These are phyloP conservation scores for Saccostrea glomerata DNA, from an alignment of 1,140 invertebrate species.

Conservation along the genomic window DNA sequence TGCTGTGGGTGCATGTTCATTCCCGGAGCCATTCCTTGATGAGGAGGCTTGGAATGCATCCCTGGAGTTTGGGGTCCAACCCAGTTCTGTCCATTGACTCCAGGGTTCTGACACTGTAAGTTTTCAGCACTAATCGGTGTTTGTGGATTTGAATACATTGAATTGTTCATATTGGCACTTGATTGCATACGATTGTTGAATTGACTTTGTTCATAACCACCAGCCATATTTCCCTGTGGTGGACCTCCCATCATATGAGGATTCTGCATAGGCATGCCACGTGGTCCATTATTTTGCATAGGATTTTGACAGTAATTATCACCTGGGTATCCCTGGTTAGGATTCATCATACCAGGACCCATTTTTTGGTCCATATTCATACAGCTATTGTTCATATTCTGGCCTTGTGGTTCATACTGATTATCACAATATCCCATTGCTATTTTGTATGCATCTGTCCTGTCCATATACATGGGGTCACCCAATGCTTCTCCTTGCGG, in stretches of 20 bases:
- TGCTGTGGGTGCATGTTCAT: slow-evolving; percentile 55
- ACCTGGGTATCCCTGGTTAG: slow-evolving; percentile 45
- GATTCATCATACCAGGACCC: slow-evolving; percentile 52
- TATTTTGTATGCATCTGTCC: slow-evolving; percentile 52
- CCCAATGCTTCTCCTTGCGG: slow-evolving; percentile 55
- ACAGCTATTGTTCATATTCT: slow-evolving; percentile 64
- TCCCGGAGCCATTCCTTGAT: slow-evolving; percentile 58
- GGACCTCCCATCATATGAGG: slow-evolving; percentile 45
- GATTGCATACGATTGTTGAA: slow-evolving; percentile 50
- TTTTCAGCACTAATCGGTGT: slow-evolving; percentile 50
- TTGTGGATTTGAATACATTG: slow-evolving; percentile 55
- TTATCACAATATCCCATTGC: slow-evolving; percentile 58
- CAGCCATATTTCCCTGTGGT: slow-evolving; percentile 36
- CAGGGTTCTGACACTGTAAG: slow-evolving; percentile 52
- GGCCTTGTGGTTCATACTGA: slow-evolving; percentile 53
- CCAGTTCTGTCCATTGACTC: slow-evolving; percentile 54
- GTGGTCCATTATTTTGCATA: slow-evolving; percentile 44
- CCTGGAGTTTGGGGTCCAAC: slow-evolving; percentile 62
- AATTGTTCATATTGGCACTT: slow-evolving; percentile 62
- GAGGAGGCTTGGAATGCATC: slow-evolving; percentile 52
- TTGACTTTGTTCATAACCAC: slow-evolving; percentile 57
- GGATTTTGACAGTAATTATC: slow-evolving; percentile 43
- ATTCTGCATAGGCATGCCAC: slow-evolving; percentile 50
- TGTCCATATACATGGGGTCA: slow-evolving; percentile 60
- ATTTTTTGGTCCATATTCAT: slow-evolving; percentile 62